Conservation (phyloP, 1,140 invertebrate genomes). For the Nymphalis io region DNA sequence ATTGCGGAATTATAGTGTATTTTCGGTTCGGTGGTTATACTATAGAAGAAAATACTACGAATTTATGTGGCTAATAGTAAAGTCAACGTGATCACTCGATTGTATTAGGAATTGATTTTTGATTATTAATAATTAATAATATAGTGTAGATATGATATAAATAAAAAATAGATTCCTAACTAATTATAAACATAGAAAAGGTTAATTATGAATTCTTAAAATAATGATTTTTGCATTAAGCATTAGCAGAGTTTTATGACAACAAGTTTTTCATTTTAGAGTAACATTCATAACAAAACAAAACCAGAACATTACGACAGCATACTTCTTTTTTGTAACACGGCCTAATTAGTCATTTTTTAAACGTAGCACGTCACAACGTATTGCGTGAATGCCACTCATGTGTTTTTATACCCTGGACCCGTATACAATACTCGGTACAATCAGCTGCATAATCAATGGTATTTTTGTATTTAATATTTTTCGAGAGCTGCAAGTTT, state of each 20-base stretch:
- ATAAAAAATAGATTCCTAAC: too few species aligned
- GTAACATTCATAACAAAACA: constrained; percentile 5
- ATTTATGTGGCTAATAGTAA: too few species aligned
- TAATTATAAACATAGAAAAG: not conserved
- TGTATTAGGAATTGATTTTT: too few species aligned
- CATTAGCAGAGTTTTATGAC: not conserved
- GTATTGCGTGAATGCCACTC: constrained; percentile 43
- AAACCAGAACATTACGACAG: constrained; percentile 4
- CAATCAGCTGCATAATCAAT: constrained; percentile 36
- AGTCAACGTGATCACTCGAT: too few species aligned
- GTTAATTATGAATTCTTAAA: not conserved
- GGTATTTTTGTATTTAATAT: constrained; percentile 33
- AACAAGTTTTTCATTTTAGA: constrained; percentile 6
- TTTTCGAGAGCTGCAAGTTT: constrained; percentile 29
- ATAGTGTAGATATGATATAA: too few species aligned
- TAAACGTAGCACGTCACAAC: constrained; percentile 31
- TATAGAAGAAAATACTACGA: too few species aligned
- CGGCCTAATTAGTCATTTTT: constrained; percentile 34
- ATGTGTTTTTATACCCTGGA: constrained; percentile 36
- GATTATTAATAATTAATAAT: too few species aligned
- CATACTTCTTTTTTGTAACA: constrained; percentile 21
- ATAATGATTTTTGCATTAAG: not conserved
- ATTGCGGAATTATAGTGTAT: too few species aligned
- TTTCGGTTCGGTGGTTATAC: too few species aligned
- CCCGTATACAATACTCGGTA: constrained; percentile 15